Evolutionary conservation across 37 sponge, comb jelly and placozoan genomes (phyloP), one percentile per base, ranked within the genome.

Genomic region (Diacarnus erythraeanus): DNA sequence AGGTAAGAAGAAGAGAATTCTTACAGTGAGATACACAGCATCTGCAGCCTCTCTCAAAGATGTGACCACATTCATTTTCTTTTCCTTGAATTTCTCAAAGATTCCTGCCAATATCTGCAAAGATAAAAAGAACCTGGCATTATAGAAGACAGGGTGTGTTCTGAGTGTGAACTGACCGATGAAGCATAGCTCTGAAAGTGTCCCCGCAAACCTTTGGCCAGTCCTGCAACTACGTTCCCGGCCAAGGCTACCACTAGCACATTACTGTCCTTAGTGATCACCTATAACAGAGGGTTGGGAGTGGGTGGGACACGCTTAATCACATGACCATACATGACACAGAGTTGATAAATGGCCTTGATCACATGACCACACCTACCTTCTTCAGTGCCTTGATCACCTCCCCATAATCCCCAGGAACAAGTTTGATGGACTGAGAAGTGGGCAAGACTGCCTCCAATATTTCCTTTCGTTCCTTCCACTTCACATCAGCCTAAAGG

Each of bases 31-130:
- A 43, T 84, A 88, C 40, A 82, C 75, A 12, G 92, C 94, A 83
- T 97, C 97, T 15, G 86, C 66, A 66, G 89, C 92, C 23, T 97
- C 97, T 5, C 94, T 84, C 20, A 97, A 88, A 31, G 92, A 82
- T 34, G 76, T 74, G n/a, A 97, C 89, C 29, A 97, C 97, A 26
- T 69, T 86, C 59, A 75, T 65, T 80, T 97, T 97, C 90, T 97
- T 97, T 79, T 97, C 97, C 78, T 97, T 97, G 75, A 94, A 94
- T 77, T 97, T 97, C 56, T 85, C 92, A 56, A 97, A 89, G 31
- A 91, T 86, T 0, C 79, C 81, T 51, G 86, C 61, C 5, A 88
- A 35, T 59, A 71, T 64, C 86, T 83, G 78, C 22, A 57, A 22
- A 6, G 71, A 22, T 42, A 0, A 51, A 35, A 57, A 69, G 22